Base-by-base conservation (phyloP, 2,888 invertebrate genomes). In the Tineola bisselliella region DNA sequence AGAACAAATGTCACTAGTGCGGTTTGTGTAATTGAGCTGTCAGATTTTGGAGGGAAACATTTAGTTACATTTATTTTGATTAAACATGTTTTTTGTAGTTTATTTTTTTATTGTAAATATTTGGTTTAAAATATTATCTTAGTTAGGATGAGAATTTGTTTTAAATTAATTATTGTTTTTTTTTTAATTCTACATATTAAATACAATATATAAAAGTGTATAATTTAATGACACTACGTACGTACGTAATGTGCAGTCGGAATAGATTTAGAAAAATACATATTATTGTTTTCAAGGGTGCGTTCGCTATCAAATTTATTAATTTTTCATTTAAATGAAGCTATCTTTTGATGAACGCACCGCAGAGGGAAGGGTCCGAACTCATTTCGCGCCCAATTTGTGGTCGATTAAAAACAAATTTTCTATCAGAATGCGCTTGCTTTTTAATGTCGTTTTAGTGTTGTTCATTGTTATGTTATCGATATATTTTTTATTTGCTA, bases 311-410 rank as follows among this genome's bases (percentile, higher is more conserved):
- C 5, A 33, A 58, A 31, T 33, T 52, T 64, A 77, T 77, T 79
- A 81, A 80, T 79, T 77, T 72, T 69, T 71, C 72, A 79, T 76
- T 79, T 76, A 79, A 81, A 81, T 75, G 74, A 76, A 79, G 77
- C 75, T 73, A 76, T 79, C 79, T 69, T 68, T 69, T 71, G 67
- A 68, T 68, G 70, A 70, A 70, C 69, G 69, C 67, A 64, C 60
- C 33, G 25, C 59, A 68, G 75, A 76, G 81, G 79, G 79, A 75
- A 76, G 81, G 81, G 80, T 70, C 75, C 70, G 71, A 74, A 75
- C 76, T 87, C 81, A 87, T 88, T 88, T 86, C 86, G 81, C 87
- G 87, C 87, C 83, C 86, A 87, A 88, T 88, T 88, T 82, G 75
- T 79, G 76, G 76, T 80, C 82, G 81, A 87, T 87, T 87, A 87